Base-by-base conservation (phyloP, 2,113 vertebrate species). In the Datnioides undecimradiatus region DNA sequence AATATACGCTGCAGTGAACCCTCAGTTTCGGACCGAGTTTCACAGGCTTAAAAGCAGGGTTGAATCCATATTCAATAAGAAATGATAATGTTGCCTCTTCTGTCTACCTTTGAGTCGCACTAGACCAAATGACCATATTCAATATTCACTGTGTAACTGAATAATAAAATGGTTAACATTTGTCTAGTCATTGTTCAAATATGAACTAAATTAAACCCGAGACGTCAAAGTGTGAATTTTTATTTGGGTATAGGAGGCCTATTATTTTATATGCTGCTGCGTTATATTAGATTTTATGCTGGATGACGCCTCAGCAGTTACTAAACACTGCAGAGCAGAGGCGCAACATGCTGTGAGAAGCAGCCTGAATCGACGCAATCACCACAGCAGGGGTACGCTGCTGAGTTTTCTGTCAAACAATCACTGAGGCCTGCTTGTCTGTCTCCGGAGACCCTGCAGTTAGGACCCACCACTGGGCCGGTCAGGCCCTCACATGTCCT, bases 1-100 rank as follows among this genome's bases (percentile, higher is more conserved):
- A 19, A 95, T 92, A 38, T 95, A 95, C 0, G 94, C 94, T 14
- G 94, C 90, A 5, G 94, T 95, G 23, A 95, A 95, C 76, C 94
- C 94, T 51, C 95, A 95, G 75, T 95, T 95, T 72, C 83, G 90
- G 34, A 86, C 90, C 1, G 94, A 95, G 82, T 95, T 94, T 72
- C 72, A 86, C 46, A 77, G 73, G 10, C 73, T 95, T 5, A 94
- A 79, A 76, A 90, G 45, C 1, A 94, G 68, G 33, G 43, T 88
- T 40, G 69, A 86, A 73, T 79, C 88, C 13, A 51, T 78, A n/a
- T 93, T 90, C 45, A 71, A 48, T 14, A 52, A 77, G 74, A 73
- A 68, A n/a, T 85, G 17, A 74, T n/a, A 14, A 48, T 9, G 29
- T 55, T 51, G 54, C 13, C 8, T 1, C 38, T 1, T 21, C 33